Evolutionary conservation across 2,888 invertebrate genomes (phyloP).

Genomic region (Noctua comes): DNA sequence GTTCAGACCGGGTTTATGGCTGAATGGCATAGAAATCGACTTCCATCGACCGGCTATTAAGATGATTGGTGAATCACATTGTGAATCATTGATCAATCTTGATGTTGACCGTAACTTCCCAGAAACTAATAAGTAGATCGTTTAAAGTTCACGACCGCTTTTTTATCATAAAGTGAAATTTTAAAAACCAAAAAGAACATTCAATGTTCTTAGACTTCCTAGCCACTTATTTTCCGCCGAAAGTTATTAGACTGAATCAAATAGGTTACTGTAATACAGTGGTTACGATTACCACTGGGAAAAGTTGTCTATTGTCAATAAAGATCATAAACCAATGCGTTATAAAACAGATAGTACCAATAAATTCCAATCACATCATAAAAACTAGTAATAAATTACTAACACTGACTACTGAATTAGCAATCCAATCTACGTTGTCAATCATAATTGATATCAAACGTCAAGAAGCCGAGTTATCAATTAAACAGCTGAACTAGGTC

Average conservation of each 20-base stretch:
- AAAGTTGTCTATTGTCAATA: not conserved
- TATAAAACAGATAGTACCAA: not conserved
- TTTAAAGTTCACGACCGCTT: conserved; percentile 56
- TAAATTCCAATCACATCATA: conserved; percentile 23
- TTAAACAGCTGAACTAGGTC: conserved; percentile 67
- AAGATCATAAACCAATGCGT: not conserved
- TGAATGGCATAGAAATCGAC: conserved; percentile 66
- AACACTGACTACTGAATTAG: conserved; percentile 32
- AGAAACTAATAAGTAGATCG: conserved; percentile 68
- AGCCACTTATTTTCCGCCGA: not conserved
- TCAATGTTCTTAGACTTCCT: conserved; percentile 1
- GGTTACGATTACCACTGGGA: not conserved
- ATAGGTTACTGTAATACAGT: conserved; percentile 12
- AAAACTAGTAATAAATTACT: conserved; percentile 37
- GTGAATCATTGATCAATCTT: conserved; percentile 75
- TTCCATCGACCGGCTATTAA: conserved; percentile 60
- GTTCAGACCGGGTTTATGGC: conserved; percentile 63
- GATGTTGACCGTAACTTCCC: conserved; percentile 67
- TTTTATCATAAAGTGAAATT: conserved; percentile 42
- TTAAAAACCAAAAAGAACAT: not conserved
- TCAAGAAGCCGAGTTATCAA: conserved; percentile 70
- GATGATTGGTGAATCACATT: conserved; percentile 68
- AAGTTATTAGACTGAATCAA: conserved; percentile 36
- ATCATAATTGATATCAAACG: conserved; percentile 66
- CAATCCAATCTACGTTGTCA: conserved; percentile 55